These are phyloP conservation scores for Coremacera marginata DNA, from an alignment of 2,888 invertebrate genomes.

Conservation along the genomic window DNA sequence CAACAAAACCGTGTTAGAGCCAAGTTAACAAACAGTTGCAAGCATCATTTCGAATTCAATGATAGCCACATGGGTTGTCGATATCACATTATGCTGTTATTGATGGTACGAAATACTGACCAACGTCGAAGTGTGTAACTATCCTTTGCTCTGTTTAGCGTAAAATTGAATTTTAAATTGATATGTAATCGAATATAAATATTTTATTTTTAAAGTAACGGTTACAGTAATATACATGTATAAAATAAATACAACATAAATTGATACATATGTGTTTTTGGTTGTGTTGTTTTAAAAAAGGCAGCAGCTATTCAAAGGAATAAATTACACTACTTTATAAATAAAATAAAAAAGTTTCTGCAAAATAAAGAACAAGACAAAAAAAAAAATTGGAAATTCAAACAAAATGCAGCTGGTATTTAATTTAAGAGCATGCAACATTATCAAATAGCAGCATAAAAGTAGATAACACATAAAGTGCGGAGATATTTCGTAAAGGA, in stretches of 20 bases:
- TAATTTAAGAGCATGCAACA: too few species aligned
- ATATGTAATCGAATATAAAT: slow-evolving; percentile 30
- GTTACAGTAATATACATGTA: not conserved
- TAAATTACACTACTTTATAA: not conserved
- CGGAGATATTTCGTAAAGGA: too few species aligned
- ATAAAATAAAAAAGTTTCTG: not conserved
- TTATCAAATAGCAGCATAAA: too few species aligned
- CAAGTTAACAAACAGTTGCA: not conserved
- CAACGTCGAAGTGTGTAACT: not conserved
- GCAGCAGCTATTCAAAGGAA: not conserved
- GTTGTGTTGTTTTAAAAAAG: too few species aligned
- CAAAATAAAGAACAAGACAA: too few species aligned
- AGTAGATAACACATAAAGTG: too few species aligned
- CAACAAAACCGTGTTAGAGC: too few species aligned
- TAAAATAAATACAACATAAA: not conserved
- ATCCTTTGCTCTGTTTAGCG: slow-evolving; percentile 27
- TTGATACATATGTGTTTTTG: too few species aligned
- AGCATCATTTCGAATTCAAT: too few species aligned
- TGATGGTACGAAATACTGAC: not conserved
- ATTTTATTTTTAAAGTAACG: not conserved
- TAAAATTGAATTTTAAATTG: slow-evolving; percentile 34
- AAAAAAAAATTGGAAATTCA: too few species aligned
- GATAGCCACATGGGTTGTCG: too few species aligned
- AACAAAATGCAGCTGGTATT: too few species aligned
- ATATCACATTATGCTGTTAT: not conserved